Base-by-base conservation (phyloP, 2,113 vertebrate genomes). In the Carassius auratus region DNA sequence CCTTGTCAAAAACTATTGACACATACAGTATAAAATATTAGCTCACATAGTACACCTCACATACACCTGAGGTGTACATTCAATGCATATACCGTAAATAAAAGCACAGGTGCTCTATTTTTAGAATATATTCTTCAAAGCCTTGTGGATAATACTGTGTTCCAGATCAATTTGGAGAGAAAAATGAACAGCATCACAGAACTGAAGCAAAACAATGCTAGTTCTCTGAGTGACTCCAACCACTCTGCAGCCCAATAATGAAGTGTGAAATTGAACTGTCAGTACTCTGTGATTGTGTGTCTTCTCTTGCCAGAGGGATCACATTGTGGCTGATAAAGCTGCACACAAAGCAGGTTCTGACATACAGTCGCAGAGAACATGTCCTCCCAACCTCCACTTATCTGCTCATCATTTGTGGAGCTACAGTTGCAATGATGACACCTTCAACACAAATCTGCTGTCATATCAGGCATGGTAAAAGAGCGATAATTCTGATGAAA, bases 221-320 rank as follows among this genome's bases (percentile, higher is more conserved):
- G 83, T 88, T 86, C 79, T 85, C 86, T 90, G 87, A 88, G 85
- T 86, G 79, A 87, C 89, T 87, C 83, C 69, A 76, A 85, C 42
- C 83, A 85, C 83, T 90, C 87, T 69, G 85, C 62, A 48, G 76
- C 66, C 85, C 89, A 88, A 90, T 90, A 90, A 90, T 90, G 87
- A 90, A 88, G 89, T 90, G 87, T 90, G 89, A 88, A 90, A 90
- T 90, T 90, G 89, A 90, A 88, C 89, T 90, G 89, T 90, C 89
- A 90, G 87, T 88, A 87, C 85, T 88, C 78, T 85, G 89, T 90
- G 87, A 90, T 90, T 88, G 89, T 88, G 83, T 88, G 83, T 86
- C 89, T 86, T 81, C 88, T 86, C 78, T 82, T 62, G 85, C 87
- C 85, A 80, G 83, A 86, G 85, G 87, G 83, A 88, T 85, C 89